Conservation (phyloP, 2,888 invertebrate species). For the Synanthedon tipuliformis region DNA sequence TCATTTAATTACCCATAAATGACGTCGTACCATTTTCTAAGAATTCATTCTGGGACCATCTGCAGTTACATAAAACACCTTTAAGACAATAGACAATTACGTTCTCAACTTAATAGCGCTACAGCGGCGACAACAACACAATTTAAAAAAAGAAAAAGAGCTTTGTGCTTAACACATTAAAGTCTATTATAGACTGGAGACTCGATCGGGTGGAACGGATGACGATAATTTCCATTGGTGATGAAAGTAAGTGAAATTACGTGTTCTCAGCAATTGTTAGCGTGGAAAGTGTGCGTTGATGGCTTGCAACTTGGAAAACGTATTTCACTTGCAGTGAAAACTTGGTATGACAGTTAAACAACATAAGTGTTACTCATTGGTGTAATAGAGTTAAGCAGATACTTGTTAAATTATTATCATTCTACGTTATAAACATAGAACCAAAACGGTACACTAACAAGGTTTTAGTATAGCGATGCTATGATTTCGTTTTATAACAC, state of each 20-base stretch:
- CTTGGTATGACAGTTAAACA: background rate
- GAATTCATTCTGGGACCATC: background rate
- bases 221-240: conserved; percentile 25
- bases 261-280: conserved; percentile 40
- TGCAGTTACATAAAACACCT: background rate
- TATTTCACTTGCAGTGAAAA: background rate
- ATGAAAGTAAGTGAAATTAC: conserved; percentile 44
- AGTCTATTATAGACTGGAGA: background rate
- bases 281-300: conserved; percentile 11
- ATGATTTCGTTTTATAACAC: no score
- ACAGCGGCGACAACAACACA: background rate
- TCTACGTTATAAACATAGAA: no score
- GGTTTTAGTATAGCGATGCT: no score
- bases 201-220: conserved; percentile 3
- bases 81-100: background rate
- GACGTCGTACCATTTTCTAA: background rate
- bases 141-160: background rate
- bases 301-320: background rate
- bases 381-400: no score
- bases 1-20: background rate
- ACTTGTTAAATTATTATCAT: no score
- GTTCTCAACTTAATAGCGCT: background rate
- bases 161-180: background rate
- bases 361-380: background rate
- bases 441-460: no score